Evolutionary conservation across 2,113 vertebrate species (phyloP), one percentile per base, ranked within the genome.

Genomic region (Gymnarchus niloticus): DNA sequence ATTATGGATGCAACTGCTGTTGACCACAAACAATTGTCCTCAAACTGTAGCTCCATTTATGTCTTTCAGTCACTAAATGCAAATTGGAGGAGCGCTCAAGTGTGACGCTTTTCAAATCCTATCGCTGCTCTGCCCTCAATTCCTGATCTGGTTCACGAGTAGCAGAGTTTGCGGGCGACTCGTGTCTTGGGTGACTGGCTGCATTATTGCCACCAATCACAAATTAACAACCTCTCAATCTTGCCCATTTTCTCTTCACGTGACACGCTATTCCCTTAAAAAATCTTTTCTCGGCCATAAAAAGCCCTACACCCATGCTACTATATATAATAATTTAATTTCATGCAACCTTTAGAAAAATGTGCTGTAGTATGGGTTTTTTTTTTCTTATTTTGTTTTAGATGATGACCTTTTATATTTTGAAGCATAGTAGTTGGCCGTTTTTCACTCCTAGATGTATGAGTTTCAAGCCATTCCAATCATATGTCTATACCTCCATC

Each of bases 161-260:
- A 91, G 90, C 92, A 90, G 88, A 89, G 87, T 90, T 92, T 87
- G 54, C 56, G 90, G 89, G 88, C 88, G 86, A 86, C 85, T 89
- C 87, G 87, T 91, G 92, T 91, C 86, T 88, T 92, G 92, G 92
- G 91, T 93, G 92, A 94, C 90, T 92, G 91, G 88, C 90, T 89
- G 87, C 92, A 92, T 93, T 92, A 92, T 93, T 93, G 92, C 89
- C 90, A 90, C 86, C 90, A 92, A 92, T 93, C 91, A 91, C 87
- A 91, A 91, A 92, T 93, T 92, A 92, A 92, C 91, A 89, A 90
- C 86, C 86, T 90, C 90, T 59, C 54, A 44, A 33, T 56, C 28
- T 3, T 9, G 17, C 37, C 41, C 54, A 57, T 83, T 23, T 57
- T 23, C 44, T 12, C 37, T 46, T 57, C 51, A 23, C 6, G 21